These are phyloP conservation scores for Chitala chitala DNA, from an alignment of 2,113 vertebrate genomes.

Conservation along the genomic window DNA sequence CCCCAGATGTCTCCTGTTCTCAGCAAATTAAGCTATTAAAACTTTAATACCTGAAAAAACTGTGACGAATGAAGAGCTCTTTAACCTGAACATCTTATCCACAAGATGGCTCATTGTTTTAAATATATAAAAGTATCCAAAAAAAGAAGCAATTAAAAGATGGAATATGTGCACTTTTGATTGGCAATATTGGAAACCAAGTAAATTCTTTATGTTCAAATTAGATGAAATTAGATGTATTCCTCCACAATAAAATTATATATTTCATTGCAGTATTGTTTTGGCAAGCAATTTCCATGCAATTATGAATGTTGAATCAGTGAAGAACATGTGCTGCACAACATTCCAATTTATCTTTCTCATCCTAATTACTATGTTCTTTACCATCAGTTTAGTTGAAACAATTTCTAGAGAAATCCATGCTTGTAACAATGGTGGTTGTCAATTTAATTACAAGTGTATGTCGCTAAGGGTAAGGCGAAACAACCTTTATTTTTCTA, in stretches of 20 bases:
- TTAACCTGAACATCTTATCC: not conserved
- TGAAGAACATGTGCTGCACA: not conserved
- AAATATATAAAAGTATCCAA: not conserved
- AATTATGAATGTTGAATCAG: constrained; percentile 26
- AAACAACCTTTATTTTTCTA: not conserved
- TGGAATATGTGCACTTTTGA: not conserved
- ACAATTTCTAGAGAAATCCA: not conserved
- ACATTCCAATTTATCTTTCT: constrained; percentile 4
- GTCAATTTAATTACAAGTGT: not conserved
- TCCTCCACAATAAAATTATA: constrained; percentile 13
- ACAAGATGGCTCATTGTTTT: not conserved
- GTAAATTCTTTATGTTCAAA: not conserved
- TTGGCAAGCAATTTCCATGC: constrained; percentile 28
- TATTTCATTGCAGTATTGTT: constrained; percentile 22
- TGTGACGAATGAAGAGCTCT: not conserved
- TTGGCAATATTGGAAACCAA: not conserved
- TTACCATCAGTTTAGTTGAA: constrained; percentile 15
- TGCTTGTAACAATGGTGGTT: not conserved
- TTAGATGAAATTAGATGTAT: not conserved
- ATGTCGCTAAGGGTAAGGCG: not conserved
- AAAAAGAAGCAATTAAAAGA: constrained; percentile 1
- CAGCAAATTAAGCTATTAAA: constrained; percentile 4
- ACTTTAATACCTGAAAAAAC: constrained; percentile 1
- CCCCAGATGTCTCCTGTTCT: not conserved
- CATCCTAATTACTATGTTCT: not conserved